These are phyloP conservation scores for Gadopsis bispinosus DNA, from an alignment of 2,797 vertebrate genomes.

Conservation along the genomic window DNA sequence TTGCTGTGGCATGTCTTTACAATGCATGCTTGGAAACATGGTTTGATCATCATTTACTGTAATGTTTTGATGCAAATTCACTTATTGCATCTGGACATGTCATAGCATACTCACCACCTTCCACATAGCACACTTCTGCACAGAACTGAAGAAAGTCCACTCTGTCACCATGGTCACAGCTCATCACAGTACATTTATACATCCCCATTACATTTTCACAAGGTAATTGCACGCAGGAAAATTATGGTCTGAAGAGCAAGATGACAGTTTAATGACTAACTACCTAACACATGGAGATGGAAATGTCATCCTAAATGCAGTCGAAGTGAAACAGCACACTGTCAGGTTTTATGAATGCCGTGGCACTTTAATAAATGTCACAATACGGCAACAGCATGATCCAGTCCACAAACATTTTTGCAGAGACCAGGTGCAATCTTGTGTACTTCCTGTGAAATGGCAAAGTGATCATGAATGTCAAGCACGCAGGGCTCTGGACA, in stretches of 20 bases:
- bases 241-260: constrained; percentile 21
- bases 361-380: constrained; percentile 33
- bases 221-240: constrained; percentile 45
- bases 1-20: constrained; percentile 14
- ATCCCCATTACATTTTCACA: constrained; percentile 33
- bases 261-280: constrained; percentile 60
- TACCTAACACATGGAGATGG: neutral
- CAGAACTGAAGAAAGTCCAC: constrained; percentile 15
- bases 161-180: constrained; percentile 49
- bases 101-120: constrained; percentile 19
- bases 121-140: constrained; percentile 10
- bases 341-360: constrained; percentile 19
- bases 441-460: neutral
- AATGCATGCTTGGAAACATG: constrained; percentile 25
- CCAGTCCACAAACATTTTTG: neutral
- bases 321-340: constrained; percentile 4
- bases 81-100: constrained; percentile 10
- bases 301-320: constrained; percentile 40
- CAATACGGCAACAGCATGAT: neutral
- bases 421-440: neutral
- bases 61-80: constrained; percentile 13
- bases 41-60: constrained; percentile 18
- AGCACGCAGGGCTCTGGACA: constrained; percentile 23
- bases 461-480: constrained; percentile 3
- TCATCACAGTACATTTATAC: constrained; percentile 41